Base-by-base conservation (phyloP, 2,888 invertebrate genomes). In the Linyphia triangularis region DNA sequence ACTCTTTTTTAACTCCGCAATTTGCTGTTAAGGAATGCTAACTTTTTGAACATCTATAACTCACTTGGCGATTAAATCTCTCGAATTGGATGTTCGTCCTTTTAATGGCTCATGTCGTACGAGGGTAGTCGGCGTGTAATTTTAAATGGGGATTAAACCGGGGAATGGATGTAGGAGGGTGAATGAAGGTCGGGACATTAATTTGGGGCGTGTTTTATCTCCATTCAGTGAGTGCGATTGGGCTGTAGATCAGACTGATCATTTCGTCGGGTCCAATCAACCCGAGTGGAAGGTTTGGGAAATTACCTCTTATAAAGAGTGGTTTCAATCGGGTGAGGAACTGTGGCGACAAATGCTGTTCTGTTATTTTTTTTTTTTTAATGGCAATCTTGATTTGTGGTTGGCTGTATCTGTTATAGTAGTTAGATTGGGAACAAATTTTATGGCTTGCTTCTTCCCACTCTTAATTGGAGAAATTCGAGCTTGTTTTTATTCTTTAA, bases 131-230 rank as follows among this genome's bases (percentile, higher is more conserved):
- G 33, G 51, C 51, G 51, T 51, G 51, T 51, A 51, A 51, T 51
- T 51, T 51, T 51, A 51, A 51, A 51, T 51, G 51, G 51, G 51
- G 13, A 51, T 51, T 51, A 16, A 51, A n/a, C n/a, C 51, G 16
- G n/a, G n/a, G 51, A 51, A 51, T 51, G 13, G 51, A 51, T 51
- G n/a, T n/a, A n/a, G 51, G 51, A n/a, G 16, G 13, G 13, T 5
- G n/a, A n/a, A 51, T 51, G 13, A 16, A 13, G 51, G 51, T n/a
- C n/a, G 51, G 51, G 51, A 51, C 51, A 51, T 51, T 51, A 51
- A 51, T 51, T 51, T 51, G 51, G 51, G 51, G 51, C 51, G 51
- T 51, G 51, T 51, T n/a, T 51, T 51, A 51, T 51, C 51, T 51
- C n/a, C 16, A 51, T 33, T 51, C 51, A 51, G n/a, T 51, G 51